phyloP scores from a whole-genome alignment of 2,888 invertebrate genomes.

The Oligia latruncula region DNA sequence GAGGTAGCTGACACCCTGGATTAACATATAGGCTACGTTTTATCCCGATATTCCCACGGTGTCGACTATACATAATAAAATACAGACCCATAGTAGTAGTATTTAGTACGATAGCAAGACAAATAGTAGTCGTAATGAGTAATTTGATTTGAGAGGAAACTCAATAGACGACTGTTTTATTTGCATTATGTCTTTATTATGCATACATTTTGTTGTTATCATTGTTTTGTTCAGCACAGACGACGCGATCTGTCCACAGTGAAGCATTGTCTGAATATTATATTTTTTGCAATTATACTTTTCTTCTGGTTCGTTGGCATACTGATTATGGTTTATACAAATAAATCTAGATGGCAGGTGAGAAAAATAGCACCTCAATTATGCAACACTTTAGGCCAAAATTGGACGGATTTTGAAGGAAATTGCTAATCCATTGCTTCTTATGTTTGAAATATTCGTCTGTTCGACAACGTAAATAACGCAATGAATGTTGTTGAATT shows the following conservation, averaged over 20 bases:
- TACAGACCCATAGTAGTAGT: conserved; percentile 22
- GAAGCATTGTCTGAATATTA: neutral
- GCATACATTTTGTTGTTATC: conserved; percentile 40
- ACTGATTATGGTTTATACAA: neutral
- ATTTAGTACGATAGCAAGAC: conserved; percentile 35
- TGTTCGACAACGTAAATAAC: neutral
- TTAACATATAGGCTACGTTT: too few species aligned
- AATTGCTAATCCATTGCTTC: neutral
- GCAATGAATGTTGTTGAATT: neutral
- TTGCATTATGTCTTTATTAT: conserved; percentile 44
- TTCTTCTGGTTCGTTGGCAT: neutral
- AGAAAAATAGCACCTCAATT: neutral
- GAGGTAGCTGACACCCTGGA: too few species aligned
- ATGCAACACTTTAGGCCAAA: neutral
- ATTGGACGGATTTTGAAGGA: neutral
- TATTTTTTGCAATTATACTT: neutral
- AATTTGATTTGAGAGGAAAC: conserved; percentile 72
- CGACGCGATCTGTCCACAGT: neutral
- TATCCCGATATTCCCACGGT: too few species aligned
- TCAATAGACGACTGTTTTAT: conserved; percentile 69
- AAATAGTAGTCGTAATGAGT: conserved; percentile 73
- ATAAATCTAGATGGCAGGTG: neutral
- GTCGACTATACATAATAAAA: neutral
- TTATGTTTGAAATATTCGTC: neutral
- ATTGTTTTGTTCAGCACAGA: conserved; percentile 35